These are phyloP conservation scores for Notothenia rossii DNA, from an alignment of 2,113 vertebrate genomes.

Conservation along the genomic window DNA sequence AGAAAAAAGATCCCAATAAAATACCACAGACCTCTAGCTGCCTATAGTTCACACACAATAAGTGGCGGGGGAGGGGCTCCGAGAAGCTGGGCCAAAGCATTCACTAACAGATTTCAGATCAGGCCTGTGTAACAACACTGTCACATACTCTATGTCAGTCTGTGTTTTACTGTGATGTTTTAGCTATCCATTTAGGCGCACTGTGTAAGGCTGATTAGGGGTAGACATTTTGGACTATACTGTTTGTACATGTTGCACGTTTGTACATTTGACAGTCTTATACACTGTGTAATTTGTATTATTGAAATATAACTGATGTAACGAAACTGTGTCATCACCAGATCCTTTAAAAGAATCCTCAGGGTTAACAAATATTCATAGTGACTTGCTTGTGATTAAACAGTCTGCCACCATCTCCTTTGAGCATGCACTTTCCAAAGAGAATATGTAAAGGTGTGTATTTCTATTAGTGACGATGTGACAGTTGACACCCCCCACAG, in stretches of 20 bases:
- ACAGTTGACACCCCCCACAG: conserved; percentile 46
- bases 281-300: background rate
- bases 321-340: background rate
- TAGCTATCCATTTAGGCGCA: background rate
- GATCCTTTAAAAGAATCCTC: background rate
- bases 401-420: conserved; percentile 15
- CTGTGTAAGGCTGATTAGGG: too few species aligned
- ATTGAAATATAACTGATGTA: background rate
- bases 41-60: conserved; percentile 97
- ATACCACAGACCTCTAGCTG: conserved; percentile 92
- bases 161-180: background rate
- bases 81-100: conserved; percentile 90
- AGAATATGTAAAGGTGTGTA: background rate
- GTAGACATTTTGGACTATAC: background rate
- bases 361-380: background rate
- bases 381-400: conserved; percentile 6
- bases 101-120: conserved; percentile 82
- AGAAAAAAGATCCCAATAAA: conserved; percentile 89
- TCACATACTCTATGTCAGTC: background rate
- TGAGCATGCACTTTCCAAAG: conserved; percentile 17
- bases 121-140: background rate
- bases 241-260: background rate
- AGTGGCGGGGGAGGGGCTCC: conserved; percentile 91
- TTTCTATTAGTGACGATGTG: conserved; percentile 15
- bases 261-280: too few species aligned